These are phyloP conservation scores for Ormyrus labotus DNA, from an alignment of 2,888 invertebrate genomes.

Conservation along the genomic window DNA sequence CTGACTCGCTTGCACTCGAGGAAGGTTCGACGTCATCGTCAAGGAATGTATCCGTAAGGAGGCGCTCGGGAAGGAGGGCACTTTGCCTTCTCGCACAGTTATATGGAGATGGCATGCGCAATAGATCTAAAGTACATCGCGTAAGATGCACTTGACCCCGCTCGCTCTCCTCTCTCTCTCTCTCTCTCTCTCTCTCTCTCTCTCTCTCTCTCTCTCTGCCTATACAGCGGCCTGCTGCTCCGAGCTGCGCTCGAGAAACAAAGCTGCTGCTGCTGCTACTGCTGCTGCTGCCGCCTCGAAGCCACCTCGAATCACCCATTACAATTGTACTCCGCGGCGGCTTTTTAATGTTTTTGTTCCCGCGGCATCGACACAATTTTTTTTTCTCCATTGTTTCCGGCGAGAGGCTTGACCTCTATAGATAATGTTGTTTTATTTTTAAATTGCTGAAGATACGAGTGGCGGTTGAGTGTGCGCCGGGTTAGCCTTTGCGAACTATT, in stretches of 20 bases:
- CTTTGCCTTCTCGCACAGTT: neutral
- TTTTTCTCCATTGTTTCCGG: no score
- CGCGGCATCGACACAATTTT: no score
- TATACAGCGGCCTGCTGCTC: neutral
- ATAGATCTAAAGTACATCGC: conserved; percentile 28
- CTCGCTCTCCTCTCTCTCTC: neutral
- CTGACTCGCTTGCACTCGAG: neutral
- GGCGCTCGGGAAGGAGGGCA: neutral
- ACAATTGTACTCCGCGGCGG: neutral
- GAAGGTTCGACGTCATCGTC: neutral
- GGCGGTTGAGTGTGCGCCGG: no score
- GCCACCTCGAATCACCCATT: neutral
- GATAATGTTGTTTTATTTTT: no score
- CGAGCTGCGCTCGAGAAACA: neutral
- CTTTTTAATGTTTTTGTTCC: no score
- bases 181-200: no score
- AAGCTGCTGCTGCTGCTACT: neutral
- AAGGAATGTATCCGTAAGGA: conserved; percentile 1
- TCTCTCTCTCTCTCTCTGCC: neutral
- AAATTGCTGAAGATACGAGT: no score
- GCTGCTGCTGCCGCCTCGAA: neutral
- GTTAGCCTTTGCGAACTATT: no score
- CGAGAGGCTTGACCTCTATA: no score
- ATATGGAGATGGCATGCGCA: conserved; percentile 15
- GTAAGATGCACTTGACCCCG: conserved; percentile 33